phyloP scores from a whole-genome alignment of 2,113 vertebrate species.

The Mastomys natalensis region DNA sequence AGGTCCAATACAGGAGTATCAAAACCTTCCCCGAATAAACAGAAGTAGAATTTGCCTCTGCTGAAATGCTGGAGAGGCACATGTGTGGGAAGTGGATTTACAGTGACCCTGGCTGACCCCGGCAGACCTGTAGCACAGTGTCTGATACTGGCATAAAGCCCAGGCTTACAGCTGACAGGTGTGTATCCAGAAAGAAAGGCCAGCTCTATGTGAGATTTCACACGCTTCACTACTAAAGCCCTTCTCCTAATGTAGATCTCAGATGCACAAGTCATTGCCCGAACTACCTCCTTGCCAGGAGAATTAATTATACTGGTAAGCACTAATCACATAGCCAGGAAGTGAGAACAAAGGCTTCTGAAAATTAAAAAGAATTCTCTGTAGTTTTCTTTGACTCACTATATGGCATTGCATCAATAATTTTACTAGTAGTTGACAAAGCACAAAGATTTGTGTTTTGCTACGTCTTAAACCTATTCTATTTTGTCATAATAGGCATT shows the following conservation, averaged over 20 bases:
- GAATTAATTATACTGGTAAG: constrained; percentile 32
- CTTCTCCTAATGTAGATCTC: constrained; percentile 46
- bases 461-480: neutral
- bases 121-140: neutral
- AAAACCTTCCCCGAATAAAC: neutral
- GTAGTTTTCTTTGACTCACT: neutral
- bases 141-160: constrained; percentile 52
- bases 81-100: neutral
- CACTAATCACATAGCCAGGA: constrained; percentile 34
- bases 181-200: constrained; percentile 55
- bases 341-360: constrained; percentile 47
- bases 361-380: neutral
- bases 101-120: neutral
- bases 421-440: neutral
- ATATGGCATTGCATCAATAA: neutral
- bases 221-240: neutral
- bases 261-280: neutral
- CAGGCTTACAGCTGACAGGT: constrained; percentile 67
- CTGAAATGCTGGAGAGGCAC: neutral
- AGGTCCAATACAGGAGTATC: neutral
- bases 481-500: neutral
- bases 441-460: neutral
- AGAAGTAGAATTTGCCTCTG: neutral
- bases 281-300: constrained; percentile 34
- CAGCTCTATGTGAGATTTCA: constrained; percentile 18